These are phyloP conservation scores for Sepiola atlantica DNA, from an alignment of 2,888 invertebrate species.

Conservation along the genomic window DNA sequence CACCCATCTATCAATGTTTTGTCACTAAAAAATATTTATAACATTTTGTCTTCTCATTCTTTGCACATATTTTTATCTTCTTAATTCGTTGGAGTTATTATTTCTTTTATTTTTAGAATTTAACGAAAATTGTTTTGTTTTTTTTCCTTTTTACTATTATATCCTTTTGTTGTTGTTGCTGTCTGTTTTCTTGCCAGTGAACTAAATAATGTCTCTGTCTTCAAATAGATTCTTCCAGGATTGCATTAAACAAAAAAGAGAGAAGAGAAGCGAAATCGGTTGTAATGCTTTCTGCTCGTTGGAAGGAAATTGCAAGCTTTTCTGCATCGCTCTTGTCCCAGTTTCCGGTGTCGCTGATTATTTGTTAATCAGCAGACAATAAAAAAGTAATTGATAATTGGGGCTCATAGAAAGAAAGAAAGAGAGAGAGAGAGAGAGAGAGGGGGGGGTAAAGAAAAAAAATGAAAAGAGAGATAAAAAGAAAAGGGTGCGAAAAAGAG, in stretches of 20 bases:
- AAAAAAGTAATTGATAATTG: conserved; percentile 1
- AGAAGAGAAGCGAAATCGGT: background rate
- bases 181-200: background rate
- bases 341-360: background rate
- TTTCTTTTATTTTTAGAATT: no score
- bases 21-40: no score
- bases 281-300: background rate
- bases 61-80: background rate
- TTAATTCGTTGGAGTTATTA: no score
- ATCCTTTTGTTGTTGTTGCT: background rate
- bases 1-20: no score
- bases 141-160: no score
- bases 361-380: conserved; percentile 23
- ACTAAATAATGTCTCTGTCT: background rate
- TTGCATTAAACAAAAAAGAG: background rate
- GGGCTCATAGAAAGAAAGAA: background rate
- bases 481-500: no score
- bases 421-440: no score
- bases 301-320: background rate
- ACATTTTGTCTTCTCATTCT: background rate
- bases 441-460: no score
- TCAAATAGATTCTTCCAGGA: background rate
- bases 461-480: background rate
- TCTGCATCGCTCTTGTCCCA: background rate
- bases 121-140: no score